A percentile compares a stretch with the other conserved stretches of the same genome.
phyloP scores from a whole-genome alignment of 2,888 invertebrate genomes.

The Erpobdella octoculata region DNA sequence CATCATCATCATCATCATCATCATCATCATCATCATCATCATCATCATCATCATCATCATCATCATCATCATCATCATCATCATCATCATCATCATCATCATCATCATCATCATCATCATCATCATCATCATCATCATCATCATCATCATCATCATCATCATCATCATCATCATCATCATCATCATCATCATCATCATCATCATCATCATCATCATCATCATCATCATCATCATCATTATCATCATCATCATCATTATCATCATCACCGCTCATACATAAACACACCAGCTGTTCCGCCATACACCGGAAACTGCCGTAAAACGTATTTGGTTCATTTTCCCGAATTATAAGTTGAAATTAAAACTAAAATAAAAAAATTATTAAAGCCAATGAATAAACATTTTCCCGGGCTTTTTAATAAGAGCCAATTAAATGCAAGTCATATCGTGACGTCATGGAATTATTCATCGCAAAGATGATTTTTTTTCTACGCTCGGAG shows the following conservation, averaged over 20 bases:
- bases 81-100: constrained; percentile 24
- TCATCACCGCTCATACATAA: not conserved
- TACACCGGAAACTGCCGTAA: not conserved
- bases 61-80: not conserved
- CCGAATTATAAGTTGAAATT: not conserved
- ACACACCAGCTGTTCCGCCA: too few species aligned
- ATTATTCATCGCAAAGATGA: too few species aligned
- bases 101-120: constrained; percentile 23
- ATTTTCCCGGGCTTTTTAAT: too few species aligned
- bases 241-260: not conserved
- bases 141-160: constrained; percentile 5
- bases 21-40: constrained; percentile 18
- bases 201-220: not conserved
- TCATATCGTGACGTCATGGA: too few species aligned
- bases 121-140: not conserved
- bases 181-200: constrained; percentile 4
- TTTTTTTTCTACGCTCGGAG: too few species aligned
- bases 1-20: not conserved
- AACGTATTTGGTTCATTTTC: too few species aligned
- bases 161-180: not conserved
- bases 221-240: not conserved
- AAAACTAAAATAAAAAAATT: too few species aligned
- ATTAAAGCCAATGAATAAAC: too few species aligned
- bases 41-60: not conserved
- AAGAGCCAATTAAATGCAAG: too few species aligned